Evolutionary conservation across 2,113 vertebrate genomes (phyloP), one percentile per base, ranked within the genome.

Genomic region (Herpailurus yagouaroundi): DNA sequence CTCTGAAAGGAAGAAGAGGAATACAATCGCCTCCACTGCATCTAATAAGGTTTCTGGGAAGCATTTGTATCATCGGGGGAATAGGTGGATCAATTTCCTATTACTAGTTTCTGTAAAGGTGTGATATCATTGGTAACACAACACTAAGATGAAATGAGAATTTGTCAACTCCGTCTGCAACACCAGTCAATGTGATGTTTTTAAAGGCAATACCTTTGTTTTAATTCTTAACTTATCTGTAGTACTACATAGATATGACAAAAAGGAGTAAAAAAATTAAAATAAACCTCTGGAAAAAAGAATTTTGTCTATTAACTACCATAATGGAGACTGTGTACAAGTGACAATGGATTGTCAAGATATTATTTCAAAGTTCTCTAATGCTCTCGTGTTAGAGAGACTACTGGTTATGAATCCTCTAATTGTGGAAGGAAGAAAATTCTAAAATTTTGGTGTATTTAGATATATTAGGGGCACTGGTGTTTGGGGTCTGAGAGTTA

Each of bases 81-180:
- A 36, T 69, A 66, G 63, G 12, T 55, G 55, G 23, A 94, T 94
- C 64, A 76, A 91, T 94, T 96, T 88, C n/a, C 80, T 68, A 57
- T 87, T 90, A 64, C 64, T 83, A 16, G 36, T 27, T 74, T 84
- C 83, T 94, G 15, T 64, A 69, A 94, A 97, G 57, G 80, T 93
- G 63, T 95, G 84, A 94, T 77, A 71, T 76, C 91, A 36, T 38
- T 92, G 68, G 19, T 87, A 71, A 79, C n/a, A 71, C 73, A 88
- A 52, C 3, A 77, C 41, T 84, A 33, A 80, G 23, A 84, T 87
- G 18, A 93, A 97, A 66, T 83, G 71, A 91, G 41, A 96, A 69
- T 96, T 71, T 81, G 55, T 74, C 45, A 83, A 45, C n/a, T 74
- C 25, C 29, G 5, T 83, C 41, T 71, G 57, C 16, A 87, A 66